phyloP scores from a whole-genome alignment of 2,113 vertebrate species.

The Pachypanchax playfairii region DNA sequence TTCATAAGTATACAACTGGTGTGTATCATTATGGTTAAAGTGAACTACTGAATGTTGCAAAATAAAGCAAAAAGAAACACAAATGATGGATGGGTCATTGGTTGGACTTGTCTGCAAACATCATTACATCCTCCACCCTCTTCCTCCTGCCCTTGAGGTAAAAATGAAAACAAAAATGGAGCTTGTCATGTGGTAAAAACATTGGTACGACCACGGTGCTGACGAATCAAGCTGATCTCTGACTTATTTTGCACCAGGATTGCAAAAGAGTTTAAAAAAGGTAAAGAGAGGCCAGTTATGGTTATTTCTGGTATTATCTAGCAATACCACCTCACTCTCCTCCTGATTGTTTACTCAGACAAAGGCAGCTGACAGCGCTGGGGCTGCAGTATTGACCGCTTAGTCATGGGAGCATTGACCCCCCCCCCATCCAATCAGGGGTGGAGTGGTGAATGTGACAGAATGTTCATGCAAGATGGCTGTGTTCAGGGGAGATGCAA shows the following conservation, averaged over 20 bases:
- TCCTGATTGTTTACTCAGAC: constrained; percentile 75
- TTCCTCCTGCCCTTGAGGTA: neutral
- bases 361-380: constrained; percentile 69
- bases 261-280: constrained; percentile 43
- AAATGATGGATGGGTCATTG: constrained; percentile 17
- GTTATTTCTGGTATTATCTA: constrained; percentile 80
- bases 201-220: neutral
- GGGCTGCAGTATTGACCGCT: constrained; percentile 67
- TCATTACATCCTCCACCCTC: constrained; percentile 8
- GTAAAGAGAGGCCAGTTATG: constrained; percentile 56
- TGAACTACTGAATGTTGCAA: constrained; percentile 34
- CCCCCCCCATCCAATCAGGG: constrained; percentile 2
- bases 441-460: constrained; percentile 53
- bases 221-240: constrained; percentile 45
- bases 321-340: constrained; percentile 55
- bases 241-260: constrained; percentile 18
- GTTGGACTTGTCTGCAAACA: constrained; percentile 9
- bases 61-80: constrained; percentile 5
- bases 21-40: constrained; percentile 55
- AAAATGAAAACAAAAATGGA: constrained; percentile 7
- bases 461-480: constrained; percentile 79
- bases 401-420: constrained; percentile 49
- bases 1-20: constrained; percentile 60
- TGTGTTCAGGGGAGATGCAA: constrained; percentile 25
- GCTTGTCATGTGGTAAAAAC: constrained; percentile 1